Evolutionary conservation across 2,797 vertebrate species (phyloP).

Genomic region (Nannoperca australis): DNA sequence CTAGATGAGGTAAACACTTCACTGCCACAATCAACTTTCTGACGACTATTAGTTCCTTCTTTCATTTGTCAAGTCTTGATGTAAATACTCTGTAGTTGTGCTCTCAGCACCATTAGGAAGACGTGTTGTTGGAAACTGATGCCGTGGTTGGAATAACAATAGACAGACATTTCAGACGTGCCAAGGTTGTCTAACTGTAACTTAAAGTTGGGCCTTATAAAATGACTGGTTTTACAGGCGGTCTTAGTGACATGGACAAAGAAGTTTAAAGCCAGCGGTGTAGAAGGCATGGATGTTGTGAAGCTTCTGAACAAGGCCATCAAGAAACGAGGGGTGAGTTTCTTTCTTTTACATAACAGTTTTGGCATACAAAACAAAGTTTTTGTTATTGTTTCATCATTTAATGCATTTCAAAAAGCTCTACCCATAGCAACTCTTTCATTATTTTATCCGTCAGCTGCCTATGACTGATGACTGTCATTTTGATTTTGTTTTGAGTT

Average conservation of each 20-base stretch:
- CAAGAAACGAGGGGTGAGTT: constrained; percentile 94
- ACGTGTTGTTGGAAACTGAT: neutral
- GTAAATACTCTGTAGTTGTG: neutral
- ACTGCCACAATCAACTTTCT: neutral
- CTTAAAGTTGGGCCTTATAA: constrained; percentile 5
- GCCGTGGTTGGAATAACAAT: constrained; percentile 34
- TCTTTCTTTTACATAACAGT: neutral
- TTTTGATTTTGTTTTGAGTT: neutral
- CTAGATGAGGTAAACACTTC: constrained; percentile 91
- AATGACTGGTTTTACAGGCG: constrained; percentile 81
- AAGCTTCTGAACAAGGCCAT: constrained; percentile 95
- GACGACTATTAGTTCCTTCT: neutral
- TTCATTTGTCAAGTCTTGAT: neutral
- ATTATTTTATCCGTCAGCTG: neutral
- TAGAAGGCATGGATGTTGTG: constrained; percentile 95
- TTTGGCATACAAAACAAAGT: neutral
- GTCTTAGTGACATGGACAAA: constrained; percentile 97
- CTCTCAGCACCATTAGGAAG: neutral
- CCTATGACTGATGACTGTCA: neutral
- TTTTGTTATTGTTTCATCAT: neutral
- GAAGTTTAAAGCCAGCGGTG: constrained; percentile 95
- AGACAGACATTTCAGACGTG: neutral
- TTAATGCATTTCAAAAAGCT: neutral
- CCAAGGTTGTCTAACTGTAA: neutral
- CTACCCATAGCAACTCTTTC: neutral